A percentile compares a stretch with the other conserved stretches of the same genome.
Evolutionary conservation across 92 coral and sea anemone species (phyloP).

Genomic region (Phenganax subtilis): DNA sequence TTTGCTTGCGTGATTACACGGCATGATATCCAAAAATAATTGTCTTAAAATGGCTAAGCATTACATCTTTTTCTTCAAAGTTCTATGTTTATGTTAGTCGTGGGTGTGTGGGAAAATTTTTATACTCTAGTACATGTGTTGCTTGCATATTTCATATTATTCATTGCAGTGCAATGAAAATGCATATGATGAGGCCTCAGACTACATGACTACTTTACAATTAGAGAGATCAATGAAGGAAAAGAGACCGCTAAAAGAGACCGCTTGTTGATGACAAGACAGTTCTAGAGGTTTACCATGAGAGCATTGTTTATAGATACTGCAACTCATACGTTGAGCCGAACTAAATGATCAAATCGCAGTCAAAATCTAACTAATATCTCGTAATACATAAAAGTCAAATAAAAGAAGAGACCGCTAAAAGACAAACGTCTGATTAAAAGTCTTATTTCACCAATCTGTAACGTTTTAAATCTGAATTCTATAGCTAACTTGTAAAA

Average conservation of each 20-base stretch:
- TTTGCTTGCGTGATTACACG: no score
- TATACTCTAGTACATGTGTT: slow-evolving; percentile 27
- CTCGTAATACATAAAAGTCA: no score
- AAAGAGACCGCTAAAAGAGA: neutral
- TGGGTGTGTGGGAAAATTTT: slow-evolving; percentile 1
- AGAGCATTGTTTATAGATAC: neutral
- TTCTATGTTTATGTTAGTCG: neutral
- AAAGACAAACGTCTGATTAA: no score
- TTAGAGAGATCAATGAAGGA: neutral
- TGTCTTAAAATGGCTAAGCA: neutral
- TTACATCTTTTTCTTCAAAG: neutral
- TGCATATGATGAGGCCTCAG: neutral
- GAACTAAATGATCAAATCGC: no score
- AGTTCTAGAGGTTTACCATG: neutral
- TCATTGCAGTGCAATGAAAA: slow-evolving; percentile 1
- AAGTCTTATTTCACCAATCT: no score
- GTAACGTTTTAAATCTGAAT: neutral
- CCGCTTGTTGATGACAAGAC: neutral
- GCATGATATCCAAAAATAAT: no score
- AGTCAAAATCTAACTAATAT: no score
- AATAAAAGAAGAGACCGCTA: no score
- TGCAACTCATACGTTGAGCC: neutral
- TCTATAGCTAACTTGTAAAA: neutral
- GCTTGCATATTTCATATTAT: slow-evolving; percentile 4
- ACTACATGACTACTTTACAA: neutral